A percentile compares a stretch with the other conserved stretches of the same genome.
Evolutionary conservation across 2,113 vertebrate genomes (phyloP).

Genomic region (Nothocercus julius): DNA sequence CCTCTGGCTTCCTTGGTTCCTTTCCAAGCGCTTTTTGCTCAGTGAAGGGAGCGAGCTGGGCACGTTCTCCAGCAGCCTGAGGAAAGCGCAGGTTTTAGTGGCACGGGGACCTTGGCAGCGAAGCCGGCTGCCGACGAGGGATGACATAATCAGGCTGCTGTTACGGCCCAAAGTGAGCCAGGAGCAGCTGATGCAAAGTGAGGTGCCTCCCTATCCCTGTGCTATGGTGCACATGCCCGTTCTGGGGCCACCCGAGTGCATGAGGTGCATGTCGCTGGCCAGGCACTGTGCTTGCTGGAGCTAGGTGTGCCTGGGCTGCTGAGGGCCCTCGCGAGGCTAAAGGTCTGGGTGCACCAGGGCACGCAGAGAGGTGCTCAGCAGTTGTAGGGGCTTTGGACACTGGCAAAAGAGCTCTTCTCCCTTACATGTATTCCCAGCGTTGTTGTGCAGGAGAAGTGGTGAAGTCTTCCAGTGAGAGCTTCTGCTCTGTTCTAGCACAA

Average conservation of each 20-base stretch:
- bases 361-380: neutral
- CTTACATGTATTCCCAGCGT: neutral
- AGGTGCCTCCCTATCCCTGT: neutral
- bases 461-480: neutral
- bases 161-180: neutral
- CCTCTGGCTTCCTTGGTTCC: neutral
- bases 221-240: neutral
- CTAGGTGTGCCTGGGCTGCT: neutral
- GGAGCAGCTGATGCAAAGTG: rapidly evolving
- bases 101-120: neutral
- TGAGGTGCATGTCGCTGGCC: neutral
- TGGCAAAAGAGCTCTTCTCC: neutral
- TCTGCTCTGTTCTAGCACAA: neutral
- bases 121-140: neutral
- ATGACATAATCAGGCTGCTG: neutral
- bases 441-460: neutral
- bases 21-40: neutral
- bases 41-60: rapidly evolving
- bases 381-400: neutral
- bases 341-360: no score
- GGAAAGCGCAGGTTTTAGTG: neutral
- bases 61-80: neutral
- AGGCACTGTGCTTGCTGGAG: neutral
- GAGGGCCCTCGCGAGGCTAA: neutral
- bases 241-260: neutral